Percentiles rank a stretch among this genome's conserved stretches.
phyloP scores from a whole-genome alignment of 2,888 invertebrate species.

The Ormyrus rosae region DNA sequence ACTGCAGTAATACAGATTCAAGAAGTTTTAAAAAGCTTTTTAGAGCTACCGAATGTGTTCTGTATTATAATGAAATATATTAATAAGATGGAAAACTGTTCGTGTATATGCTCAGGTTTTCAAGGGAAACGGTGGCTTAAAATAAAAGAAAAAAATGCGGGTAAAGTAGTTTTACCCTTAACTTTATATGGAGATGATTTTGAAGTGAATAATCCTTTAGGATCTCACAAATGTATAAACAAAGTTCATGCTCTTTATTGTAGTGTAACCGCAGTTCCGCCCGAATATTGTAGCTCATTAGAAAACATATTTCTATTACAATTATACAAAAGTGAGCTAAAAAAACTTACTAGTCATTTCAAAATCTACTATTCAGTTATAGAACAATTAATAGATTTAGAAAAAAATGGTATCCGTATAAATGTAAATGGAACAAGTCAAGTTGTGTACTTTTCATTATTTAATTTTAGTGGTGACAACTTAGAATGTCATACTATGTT shows the following conservation, averaged over 20 bases:
- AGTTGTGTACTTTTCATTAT: conserved; percentile 14
- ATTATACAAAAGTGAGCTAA: conserved; percentile 14
- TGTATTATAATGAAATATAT: background rate
- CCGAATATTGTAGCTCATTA: conserved; percentile 16
- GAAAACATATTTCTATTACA: conserved; percentile 27
- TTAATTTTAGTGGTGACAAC: conserved; percentile 20
- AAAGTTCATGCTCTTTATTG: conserved; percentile 20
- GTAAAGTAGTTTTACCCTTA: background rate
- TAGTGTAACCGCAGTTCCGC: conserved; percentile 1
- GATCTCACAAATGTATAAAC: background rate
- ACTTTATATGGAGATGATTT: background rate
- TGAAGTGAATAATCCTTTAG: background rate
- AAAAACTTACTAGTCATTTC: background rate
- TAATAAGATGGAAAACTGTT: background rate
- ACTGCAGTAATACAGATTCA: background rate
- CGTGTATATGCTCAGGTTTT: background rate
- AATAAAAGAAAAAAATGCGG: background rate
- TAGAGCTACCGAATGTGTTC: background rate
- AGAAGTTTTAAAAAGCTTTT: conserved; percentile 2
- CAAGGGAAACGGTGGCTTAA: background rate
- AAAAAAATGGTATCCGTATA: conserved; percentile 16
- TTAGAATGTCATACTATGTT: conserved; percentile 14
- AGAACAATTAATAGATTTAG: conserved; percentile 16
- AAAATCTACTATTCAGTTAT: conserved; percentile 8
- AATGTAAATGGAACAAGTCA: background rate